phyloP scores from a whole-genome alignment of 2,113 vertebrate species.

The Epinephelus lanceolatus region DNA sequence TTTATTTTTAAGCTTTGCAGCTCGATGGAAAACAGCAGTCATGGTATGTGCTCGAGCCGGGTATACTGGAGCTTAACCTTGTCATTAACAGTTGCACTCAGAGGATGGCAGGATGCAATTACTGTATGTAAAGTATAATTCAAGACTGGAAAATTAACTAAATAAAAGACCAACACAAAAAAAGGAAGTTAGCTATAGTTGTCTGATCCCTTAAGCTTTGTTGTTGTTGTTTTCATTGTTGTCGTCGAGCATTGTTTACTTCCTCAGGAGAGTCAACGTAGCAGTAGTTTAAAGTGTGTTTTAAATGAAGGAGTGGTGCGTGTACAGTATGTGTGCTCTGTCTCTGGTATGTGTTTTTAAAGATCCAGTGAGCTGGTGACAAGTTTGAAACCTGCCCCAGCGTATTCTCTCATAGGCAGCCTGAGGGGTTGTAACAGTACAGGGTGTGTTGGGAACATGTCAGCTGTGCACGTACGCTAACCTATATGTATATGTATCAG shows the following conservation, averaged over 20 bases:
- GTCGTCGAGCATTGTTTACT: not conserved
- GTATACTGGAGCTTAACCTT: not conserved
- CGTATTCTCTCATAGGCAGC: constrained; percentile 2
- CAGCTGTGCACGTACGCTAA: not conserved
- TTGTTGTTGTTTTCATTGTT: not conserved
- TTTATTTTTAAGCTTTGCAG: not conserved
- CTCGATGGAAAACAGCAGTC: not conserved
- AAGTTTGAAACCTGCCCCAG: constrained; percentile 56
- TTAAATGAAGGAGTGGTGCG: constrained; percentile 7
- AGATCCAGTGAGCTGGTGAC: constrained; percentile 6
- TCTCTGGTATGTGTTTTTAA: constrained; percentile 58
- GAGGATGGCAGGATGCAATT: not conserved
- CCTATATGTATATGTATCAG: not conserved
- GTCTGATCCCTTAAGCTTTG: not conserved
- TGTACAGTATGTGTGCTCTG: not conserved
- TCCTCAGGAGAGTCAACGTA: not conserved
- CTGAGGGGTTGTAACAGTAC: constrained; percentile 1
- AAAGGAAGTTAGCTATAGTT: not conserved
- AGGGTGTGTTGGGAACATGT: constrained; percentile 22
- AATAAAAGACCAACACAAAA: not conserved
- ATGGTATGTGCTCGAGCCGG: not conserved
- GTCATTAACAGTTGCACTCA: constrained; percentile 1
- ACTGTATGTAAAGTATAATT: constrained; percentile 1
- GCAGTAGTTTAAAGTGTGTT: not conserved
- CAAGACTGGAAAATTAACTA: not conserved